Evolutionary conservation across 2,888 invertebrate species (phyloP).

Genomic region (Trichogramma evanescens): DNA sequence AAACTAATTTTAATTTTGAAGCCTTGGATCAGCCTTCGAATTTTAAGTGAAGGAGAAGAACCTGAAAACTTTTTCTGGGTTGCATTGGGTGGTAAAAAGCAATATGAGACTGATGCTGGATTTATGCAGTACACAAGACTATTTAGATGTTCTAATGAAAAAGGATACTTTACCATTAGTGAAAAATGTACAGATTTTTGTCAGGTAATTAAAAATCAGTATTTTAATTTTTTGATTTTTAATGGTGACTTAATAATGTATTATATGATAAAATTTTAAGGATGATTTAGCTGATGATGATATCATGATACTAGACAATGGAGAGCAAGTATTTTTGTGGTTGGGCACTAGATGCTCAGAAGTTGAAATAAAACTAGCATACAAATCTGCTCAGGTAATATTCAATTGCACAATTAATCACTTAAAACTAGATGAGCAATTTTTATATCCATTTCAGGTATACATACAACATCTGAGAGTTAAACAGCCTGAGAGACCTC

Average conservation of each 20-base stretch:
- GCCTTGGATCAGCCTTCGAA: constrained; percentile 58
- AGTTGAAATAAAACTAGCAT: constrained; percentile 97
- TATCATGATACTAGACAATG: constrained; percentile 98
- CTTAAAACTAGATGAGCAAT: neutral
- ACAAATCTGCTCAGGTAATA: constrained; percentile 91
- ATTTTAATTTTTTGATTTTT: neutral
- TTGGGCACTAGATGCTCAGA: constrained; percentile 93
- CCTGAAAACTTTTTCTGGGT: constrained; percentile 99
- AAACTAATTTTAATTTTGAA: constrained; percentile 23
- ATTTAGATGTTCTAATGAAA: constrained; percentile 98
- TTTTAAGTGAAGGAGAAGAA: constrained; percentile 88
- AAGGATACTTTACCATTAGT: constrained; percentile 97
- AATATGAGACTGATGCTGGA: constrained; percentile 79
- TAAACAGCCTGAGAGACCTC: constrained; percentile 82
- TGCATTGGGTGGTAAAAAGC: constrained; percentile 84
- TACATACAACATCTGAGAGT: constrained; percentile 96
- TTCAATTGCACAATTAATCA: neutral
- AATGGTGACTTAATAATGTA: neutral
- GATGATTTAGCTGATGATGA: constrained; percentile 99
- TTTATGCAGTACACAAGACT: constrained; percentile 90
- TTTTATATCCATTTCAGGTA: constrained; percentile 57
- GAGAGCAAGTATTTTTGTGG: constrained; percentile 97
- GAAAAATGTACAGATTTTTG: constrained; percentile 99
- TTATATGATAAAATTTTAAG: constrained; percentile 47
- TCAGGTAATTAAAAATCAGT: constrained; percentile 56